Conservation (phyloP, 2,113 vertebrate species). For the Suncus etruscus region DNA sequence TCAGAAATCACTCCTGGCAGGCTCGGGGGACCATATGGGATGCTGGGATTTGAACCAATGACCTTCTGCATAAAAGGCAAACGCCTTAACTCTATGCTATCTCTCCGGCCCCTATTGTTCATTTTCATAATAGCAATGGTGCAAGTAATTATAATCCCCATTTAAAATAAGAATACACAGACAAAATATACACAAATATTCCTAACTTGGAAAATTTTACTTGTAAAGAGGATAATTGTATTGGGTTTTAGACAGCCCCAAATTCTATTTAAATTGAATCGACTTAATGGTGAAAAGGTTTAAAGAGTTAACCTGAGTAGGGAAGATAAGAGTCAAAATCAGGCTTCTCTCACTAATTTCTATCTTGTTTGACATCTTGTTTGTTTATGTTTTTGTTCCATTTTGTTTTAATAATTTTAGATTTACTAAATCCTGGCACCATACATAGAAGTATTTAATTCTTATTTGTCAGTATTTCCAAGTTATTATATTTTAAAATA, state of each 20-base stretch:
- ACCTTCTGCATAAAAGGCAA: no score
- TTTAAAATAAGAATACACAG: not conserved
- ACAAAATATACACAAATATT: not conserved
- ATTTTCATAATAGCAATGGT: not conserved
- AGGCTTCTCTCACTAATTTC: not conserved
- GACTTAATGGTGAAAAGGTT: not conserved
- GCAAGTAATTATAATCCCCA: not conserved
- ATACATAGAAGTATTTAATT: not conserved
- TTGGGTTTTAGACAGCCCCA: not conserved
- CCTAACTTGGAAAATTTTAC: not conserved
- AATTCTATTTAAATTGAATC: not conserved
- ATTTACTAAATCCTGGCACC: not conserved
- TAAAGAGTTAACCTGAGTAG: not conserved
- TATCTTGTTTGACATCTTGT: not conserved
- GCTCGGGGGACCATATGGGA: no score
- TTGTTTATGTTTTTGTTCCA: not conserved
- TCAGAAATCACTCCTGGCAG: no score
- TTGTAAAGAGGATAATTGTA: not conserved
- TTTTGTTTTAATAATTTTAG: not conserved
- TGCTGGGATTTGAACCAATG: no score
- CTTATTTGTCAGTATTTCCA: conserved; percentile 10
- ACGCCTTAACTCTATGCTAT: no score
- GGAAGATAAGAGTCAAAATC: not conserved
- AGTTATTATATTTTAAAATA: conserved; percentile 31
- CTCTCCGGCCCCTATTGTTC: no score